Conservation (phyloP, 2,888 invertebrate genomes). For the Hetaerina titia region DNA sequence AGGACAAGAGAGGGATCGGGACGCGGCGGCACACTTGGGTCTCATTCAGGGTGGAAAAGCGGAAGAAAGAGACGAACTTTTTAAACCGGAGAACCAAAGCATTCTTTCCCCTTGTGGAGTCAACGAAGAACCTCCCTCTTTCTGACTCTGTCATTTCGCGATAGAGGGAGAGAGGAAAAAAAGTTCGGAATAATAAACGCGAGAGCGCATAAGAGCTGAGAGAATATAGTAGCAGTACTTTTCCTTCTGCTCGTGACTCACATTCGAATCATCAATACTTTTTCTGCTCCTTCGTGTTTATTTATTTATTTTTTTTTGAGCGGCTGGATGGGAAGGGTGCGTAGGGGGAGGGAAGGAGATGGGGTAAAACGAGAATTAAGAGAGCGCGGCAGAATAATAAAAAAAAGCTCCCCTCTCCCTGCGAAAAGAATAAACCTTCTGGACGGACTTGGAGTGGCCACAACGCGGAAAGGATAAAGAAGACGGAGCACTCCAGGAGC, state of each 20-base stretch:
- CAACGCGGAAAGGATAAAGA: not conserved
- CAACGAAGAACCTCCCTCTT: conserved; percentile 6
- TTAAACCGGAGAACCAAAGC: not conserved
- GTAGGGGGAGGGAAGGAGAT: not conserved
- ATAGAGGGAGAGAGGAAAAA: not conserved
- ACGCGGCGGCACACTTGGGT: not conserved
- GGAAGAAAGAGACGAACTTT: not conserved
- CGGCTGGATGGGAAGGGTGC: not conserved
- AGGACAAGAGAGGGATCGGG: not conserved
- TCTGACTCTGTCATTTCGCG: not conserved
- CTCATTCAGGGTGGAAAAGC: not conserved
- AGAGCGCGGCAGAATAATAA: not conserved
- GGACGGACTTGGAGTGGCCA: not conserved
- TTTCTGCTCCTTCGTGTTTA: not conserved
- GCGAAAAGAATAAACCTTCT: not conserved
- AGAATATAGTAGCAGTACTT: not conserved
- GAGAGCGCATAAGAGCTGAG: not conserved
- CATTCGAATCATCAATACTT: not conserved
- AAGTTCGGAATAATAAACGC: not conserved
- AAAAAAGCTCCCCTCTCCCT: not conserved
- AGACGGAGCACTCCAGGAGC: not conserved
- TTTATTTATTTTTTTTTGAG: not conserved
- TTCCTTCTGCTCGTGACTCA: conserved; percentile 1
- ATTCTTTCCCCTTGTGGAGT: not conserved
- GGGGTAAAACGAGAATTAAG: not conserved